Conservation (phyloP, 1,140 invertebrate genomes). For the Rhynchophorus ferrugineus region DNA sequence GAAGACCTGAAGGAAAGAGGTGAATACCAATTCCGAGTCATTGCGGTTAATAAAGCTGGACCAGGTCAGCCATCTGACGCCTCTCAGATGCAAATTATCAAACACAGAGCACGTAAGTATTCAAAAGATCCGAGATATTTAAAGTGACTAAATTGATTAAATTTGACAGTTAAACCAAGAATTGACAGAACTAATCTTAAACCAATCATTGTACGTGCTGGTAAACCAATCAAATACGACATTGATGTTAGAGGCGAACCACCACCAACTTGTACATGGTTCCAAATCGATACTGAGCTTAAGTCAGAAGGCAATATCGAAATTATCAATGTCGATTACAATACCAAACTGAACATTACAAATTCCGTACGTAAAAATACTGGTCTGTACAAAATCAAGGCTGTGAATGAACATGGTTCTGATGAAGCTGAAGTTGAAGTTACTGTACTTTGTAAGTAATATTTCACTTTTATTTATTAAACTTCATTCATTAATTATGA, state of each 20-base stretch:
- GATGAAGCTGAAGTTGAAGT: slow-evolving; percentile 92
- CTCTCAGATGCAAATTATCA: slow-evolving; percentile 85
- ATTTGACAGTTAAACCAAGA: slow-evolving; percentile 77
- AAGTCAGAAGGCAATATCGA: slow-evolving; percentile 65
- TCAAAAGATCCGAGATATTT: too few relatives aligned
- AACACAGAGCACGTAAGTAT: slow-evolving; percentile 76
- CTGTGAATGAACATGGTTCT: slow-evolving; percentile 84
- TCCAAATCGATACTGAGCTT: slow-evolving; percentile 49
- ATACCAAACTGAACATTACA: slow-evolving; percentile 83
- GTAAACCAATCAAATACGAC: slow-evolving; percentile 87
- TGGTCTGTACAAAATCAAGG: slow-evolving; percentile 84
- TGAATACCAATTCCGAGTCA: slow-evolving; percentile 91
- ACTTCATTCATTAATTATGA: too few relatives aligned
- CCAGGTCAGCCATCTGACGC: slow-evolving; percentile 88
- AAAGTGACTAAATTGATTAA: slow-evolving; percentile 1
- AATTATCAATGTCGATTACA: slow-evolving; percentile 85
- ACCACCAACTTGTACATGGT: slow-evolving; percentile 87
- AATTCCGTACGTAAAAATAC: slow-evolving; percentile 78
- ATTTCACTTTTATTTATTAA: slow-evolving; percentile 8
- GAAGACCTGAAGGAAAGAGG: slow-evolving; percentile 82
- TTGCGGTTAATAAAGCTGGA: slow-evolving; percentile 96
- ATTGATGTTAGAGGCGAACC: slow-evolving; percentile 93
- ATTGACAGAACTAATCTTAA: slow-evolving; percentile 93
- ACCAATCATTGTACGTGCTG: slow-evolving; percentile 80
- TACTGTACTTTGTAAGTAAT: slow-evolving; percentile 71